Percentiles rank a stretch among this genome's conserved stretches.
Conservation (phyloP, 2,113 vertebrate species). For the Calyptommatus sinebrachiatus region DNA sequence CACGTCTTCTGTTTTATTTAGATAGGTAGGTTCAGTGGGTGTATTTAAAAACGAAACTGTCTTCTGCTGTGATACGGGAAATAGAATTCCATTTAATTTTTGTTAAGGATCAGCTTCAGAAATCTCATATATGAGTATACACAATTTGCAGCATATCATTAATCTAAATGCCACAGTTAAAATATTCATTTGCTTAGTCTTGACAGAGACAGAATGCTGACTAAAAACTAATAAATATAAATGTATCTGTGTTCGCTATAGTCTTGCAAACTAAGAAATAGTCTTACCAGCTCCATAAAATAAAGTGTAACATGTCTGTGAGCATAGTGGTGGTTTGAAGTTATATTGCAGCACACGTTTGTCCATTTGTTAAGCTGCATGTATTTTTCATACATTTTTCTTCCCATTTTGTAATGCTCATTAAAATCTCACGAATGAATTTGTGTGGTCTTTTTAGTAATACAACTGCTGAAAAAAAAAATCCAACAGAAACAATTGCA, state of each 20-base stretch:
- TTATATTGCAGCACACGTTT: conserved; percentile 10
- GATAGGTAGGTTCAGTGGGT: conserved; percentile 43
- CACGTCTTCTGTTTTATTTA: conserved; percentile 43
- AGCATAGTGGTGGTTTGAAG: fast-evolving
- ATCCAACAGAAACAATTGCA: background rate
- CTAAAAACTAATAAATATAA: conserved; percentile 62
- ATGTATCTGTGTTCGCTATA: conserved; percentile 55
- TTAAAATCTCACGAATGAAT: background rate
- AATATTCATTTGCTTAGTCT: conserved; percentile 49
- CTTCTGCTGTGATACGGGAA: conserved; percentile 49
- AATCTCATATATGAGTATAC: conserved; percentile 52
- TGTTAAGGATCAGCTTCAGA: conserved; percentile 31
- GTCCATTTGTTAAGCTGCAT: conserved; percentile 14
- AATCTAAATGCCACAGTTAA: conserved; percentile 66
- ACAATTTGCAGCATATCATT: conserved; percentile 24
- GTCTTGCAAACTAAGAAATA: conserved; percentile 41
- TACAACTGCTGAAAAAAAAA: background rate
- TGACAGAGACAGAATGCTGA: conserved; percentile 41
- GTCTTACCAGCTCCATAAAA: background rate
- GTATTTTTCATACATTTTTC: background rate
- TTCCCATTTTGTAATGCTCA: background rate
- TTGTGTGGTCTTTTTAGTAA: background rate
- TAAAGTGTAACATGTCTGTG: conserved; percentile 7
- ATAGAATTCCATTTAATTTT: conserved; percentile 35
- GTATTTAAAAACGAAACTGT: conserved; percentile 47